Base-by-base conservation (phyloP, 2,113 vertebrate genomes). In the Promerops cafer region DNA sequence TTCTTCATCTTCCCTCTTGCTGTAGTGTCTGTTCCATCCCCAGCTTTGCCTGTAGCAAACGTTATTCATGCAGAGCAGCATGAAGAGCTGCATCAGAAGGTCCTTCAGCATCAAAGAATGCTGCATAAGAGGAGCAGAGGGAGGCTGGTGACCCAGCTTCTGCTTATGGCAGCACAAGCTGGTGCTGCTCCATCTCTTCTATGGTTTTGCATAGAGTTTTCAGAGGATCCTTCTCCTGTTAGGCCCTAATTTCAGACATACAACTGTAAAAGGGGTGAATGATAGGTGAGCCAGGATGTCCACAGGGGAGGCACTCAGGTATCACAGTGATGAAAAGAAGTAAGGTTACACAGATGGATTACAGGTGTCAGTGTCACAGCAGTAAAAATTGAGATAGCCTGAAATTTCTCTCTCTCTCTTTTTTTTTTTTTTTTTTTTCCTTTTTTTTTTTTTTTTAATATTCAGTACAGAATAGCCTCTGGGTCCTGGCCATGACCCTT, bases 91-190 rank as follows among this genome's bases (percentile, higher is more conserved):
- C 31, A 31, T 39, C 63, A 69, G 52, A 72, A 87, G 47, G 56
- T 78, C 50, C 64, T 84, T 78, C 42, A 78, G 64, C 30, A 16
- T 18, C 44, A 56, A 13, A 61, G 54, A 60, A 84, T 57, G 33
- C 54, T 63, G 47, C 18, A 3, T 11, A 4, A 59, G 24, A 37
- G 33, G 50, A 70, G 52, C 56, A 47, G 50, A 49, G n/a, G 13
- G 16, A 44, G 10, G 31, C 37, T 64, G 23, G 9, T 6, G 2
- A 49, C 68, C 50, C 49, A 18, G 15, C 23, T 50, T 27, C 2
- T 11, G 20, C 40, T 50, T 17, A 7, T 13, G 31, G 16, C 45
- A 65, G 37, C 39, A 35, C 0, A 0, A 57, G 56, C 30, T 70
- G 35, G 16, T 65, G 42, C 54, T 88, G 57, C 66, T 92, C 40